phyloP scores from a whole-genome alignment of 2,797 vertebrate species.

The Gymnocypris eckloni region DNA sequence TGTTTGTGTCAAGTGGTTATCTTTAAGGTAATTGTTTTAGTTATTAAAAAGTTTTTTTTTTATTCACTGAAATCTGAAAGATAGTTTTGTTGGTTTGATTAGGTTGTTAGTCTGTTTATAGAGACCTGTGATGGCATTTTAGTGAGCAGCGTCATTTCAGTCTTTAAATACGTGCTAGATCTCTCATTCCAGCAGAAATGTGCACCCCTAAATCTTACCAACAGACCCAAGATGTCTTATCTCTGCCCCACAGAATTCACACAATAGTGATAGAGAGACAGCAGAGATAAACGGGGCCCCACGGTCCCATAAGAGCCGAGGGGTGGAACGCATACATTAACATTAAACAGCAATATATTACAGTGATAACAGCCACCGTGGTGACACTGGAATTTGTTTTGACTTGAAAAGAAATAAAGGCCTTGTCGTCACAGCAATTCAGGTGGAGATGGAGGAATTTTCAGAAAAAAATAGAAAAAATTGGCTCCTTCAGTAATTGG shows the following conservation, averaged over 20 bases:
- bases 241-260: slow-evolving; percentile 45
- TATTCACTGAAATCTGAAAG: neutral
- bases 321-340: slow-evolving; percentile 44
- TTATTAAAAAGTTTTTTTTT: neutral
- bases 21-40: neutral
- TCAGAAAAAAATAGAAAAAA: slow-evolving; percentile 17
- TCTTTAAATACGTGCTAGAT: slow-evolving; percentile 33
- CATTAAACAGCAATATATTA: slow-evolving; percentile 50
- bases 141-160: slow-evolving; percentile 18
- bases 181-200: slow-evolving; percentile 22
- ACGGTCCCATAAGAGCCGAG: neutral
- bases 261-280: slow-evolving; percentile 39
- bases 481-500: slow-evolving; percentile 25
- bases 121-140: slow-evolving; percentile 19
- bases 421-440: slow-evolving; percentile 33
- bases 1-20: neutral
- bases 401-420: slow-evolving; percentile 38
- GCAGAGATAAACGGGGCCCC: neutral
- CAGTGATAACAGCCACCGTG: slow-evolving; percentile 23
- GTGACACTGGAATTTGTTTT: slow-evolving; percentile 48
- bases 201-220: slow-evolving; percentile 33
- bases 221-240: slow-evolving; percentile 44
- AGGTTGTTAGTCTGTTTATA: slow-evolving; percentile 9
- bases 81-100: neutral
- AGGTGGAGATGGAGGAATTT: slow-evolving; percentile 35